Conservation (phyloP, 2,113 vertebrate species). For the Chascanopsetta lugubris region DNA sequence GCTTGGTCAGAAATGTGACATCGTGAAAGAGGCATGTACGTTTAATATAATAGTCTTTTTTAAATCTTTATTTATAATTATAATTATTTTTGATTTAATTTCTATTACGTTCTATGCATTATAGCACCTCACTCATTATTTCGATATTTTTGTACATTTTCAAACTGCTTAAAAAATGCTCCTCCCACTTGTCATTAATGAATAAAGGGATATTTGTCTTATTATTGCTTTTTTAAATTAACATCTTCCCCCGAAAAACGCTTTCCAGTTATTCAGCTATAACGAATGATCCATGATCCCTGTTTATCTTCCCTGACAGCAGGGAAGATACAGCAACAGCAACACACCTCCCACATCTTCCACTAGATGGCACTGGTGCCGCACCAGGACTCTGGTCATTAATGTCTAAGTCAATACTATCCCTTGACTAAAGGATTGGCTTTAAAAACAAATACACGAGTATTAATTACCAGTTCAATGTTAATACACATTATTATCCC, state of each 20-base stretch:
- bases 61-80: not conserved
- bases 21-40: too few species aligned
- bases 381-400: constrained; percentile 46
- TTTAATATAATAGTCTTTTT: too few species aligned
- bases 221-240: constrained; percentile 5
- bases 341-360: not conserved
- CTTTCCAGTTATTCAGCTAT: not conserved
- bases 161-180: not conserved
- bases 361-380: constrained; percentile 80
- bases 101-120: not conserved
- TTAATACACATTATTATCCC: constrained; percentile 63
- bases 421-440: constrained; percentile 50
- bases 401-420: constrained; percentile 41
- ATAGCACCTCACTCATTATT: not conserved
- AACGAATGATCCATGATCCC: not conserved
- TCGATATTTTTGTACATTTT: not conserved
- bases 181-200: not conserved
- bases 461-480: constrained; percentile 74
- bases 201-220: not conserved
- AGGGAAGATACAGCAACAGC: constrained; percentile 28
- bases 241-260: too few species aligned
- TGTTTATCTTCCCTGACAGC: constrained; percentile 24
- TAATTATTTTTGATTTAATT: not conserved
- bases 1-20: not conserved
- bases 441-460: constrained; percentile 55